Percentiles rank a stretch among this genome's conserved stretches.
These are phyloP conservation scores for Sardina pilchardus DNA, from an alignment of 2,113 vertebrate species.

Conservation along the genomic window DNA sequence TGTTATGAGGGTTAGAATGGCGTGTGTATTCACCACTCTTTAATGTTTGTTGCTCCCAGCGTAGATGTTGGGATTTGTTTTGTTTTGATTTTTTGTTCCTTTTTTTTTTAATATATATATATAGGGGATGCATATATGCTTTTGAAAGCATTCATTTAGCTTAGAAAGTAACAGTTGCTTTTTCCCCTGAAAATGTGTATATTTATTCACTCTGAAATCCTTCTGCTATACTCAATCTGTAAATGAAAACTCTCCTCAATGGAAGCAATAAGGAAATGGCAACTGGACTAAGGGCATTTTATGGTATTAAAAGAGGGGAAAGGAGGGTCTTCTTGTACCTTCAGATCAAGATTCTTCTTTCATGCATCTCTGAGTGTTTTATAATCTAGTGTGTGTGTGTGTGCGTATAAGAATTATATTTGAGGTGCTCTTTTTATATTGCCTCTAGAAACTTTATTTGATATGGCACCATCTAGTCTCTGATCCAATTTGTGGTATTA, in stretches of 20 bases:
- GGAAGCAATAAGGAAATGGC: slow-evolving; percentile 43
- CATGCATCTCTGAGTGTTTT: slow-evolving; percentile 52
- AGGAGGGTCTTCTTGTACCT: slow-evolving; percentile 29
- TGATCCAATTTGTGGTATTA: slow-evolving; percentile 38
- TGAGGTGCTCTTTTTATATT: slow-evolving; percentile 41
- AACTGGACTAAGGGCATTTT: slow-evolving; percentile 50
- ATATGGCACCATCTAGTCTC: slow-evolving; percentile 30
- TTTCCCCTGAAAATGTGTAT: slow-evolving; percentile 11
- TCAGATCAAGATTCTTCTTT: slow-evolving; percentile 17
- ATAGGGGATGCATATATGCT: not conserved
- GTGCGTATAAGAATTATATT: not conserved
- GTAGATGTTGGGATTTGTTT: not conserved
- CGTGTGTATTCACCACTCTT: not conserved
- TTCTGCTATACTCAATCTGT: slow-evolving; percentile 45
- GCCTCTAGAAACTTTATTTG: slow-evolving; percentile 34
- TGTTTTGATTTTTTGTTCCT: not conserved
- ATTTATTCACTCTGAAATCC: slow-evolving; percentile 45
- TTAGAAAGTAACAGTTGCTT: slow-evolving; percentile 36
- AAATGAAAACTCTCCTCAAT: slow-evolving; percentile 37
- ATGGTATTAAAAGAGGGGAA: not conserved
- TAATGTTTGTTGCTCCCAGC: slow-evolving; percentile 5
- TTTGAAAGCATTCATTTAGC: slow-evolving; percentile 35
- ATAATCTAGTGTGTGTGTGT: slow-evolving; percentile 46
- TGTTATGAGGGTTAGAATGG: not conserved
- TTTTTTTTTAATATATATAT: not conserved